Conservation (phyloP, 2,113 vertebrate species). For the Brachypodius melanocephalos region DNA sequence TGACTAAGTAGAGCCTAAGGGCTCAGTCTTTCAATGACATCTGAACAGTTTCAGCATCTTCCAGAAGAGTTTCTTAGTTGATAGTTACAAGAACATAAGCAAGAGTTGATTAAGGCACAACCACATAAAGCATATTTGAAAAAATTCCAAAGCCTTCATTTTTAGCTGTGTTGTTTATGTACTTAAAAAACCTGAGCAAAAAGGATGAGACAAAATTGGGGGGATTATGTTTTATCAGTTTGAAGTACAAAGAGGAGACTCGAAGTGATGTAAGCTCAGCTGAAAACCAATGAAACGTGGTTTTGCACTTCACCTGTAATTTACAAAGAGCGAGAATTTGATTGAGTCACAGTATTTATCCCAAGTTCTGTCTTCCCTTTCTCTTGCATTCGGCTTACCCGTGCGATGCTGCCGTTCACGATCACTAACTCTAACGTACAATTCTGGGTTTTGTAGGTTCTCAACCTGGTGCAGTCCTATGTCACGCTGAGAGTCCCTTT, state of each 20-base stretch:
- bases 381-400: background rate
- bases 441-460: constrained; percentile 74
- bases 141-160: background rate
- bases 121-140: background rate
- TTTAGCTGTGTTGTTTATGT: background rate
- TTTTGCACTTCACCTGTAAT: background rate
- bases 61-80: background rate
- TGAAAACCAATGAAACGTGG: background rate
- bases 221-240: background rate
- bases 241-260: background rate
- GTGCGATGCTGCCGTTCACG: background rate
- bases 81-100: background rate
- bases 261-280: background rate
- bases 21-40: background rate
- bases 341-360: background rate
- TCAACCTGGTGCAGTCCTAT: constrained; percentile 93
- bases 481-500: constrained; percentile 92
- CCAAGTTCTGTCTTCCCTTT: background rate
- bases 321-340: background rate
- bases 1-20: background rate
- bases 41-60: background rate
- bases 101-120: background rate
- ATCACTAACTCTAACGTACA: background rate
- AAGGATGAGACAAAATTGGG: background rate
- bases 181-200: background rate